A percentile compares a stretch with the other conserved stretches of the same genome.
Conservation (phyloP, 2,888 invertebrate species). For the Blastobasis adustella region DNA sequence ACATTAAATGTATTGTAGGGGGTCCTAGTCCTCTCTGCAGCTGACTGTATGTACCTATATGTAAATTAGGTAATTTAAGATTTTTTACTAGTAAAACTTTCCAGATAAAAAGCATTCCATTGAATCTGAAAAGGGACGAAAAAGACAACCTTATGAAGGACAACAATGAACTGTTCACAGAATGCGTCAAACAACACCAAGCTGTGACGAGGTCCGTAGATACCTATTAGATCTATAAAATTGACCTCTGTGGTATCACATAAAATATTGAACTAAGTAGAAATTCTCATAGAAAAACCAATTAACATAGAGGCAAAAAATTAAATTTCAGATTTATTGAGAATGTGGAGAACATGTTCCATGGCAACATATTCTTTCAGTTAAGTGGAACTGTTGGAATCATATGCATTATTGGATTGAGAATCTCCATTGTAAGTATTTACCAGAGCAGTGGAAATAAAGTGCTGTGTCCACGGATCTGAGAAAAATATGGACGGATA, state of each 20-base stretch:
- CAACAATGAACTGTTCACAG: conserved; percentile 36
- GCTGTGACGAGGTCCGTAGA: conserved; percentile 38
- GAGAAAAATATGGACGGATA: too few relatives aligned
- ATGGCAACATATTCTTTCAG: conserved; percentile 69
- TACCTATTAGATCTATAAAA: too few relatives aligned
- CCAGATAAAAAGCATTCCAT: conserved; percentile 34
- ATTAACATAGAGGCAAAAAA: too few relatives aligned
- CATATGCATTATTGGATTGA: conserved; percentile 58
- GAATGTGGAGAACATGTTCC: conserved; percentile 61
- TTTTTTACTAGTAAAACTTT: conserved; percentile 7
- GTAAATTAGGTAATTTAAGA: not conserved
- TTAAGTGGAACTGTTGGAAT: conserved; percentile 64
- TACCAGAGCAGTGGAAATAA: too few relatives aligned
- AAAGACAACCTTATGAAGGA: conserved; percentile 17
- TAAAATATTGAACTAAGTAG: too few relatives aligned
- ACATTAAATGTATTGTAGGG: too few relatives aligned
- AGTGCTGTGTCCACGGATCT: not conserved
- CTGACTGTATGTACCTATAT: too few relatives aligned
- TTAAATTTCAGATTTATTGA: conserved; percentile 49
- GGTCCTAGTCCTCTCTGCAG: too few relatives aligned
- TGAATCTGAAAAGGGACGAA: conserved; percentile 17
- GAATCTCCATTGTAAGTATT: conserved; percentile 47
- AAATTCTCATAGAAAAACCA: too few relatives aligned
- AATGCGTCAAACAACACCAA: conserved; percentile 55
- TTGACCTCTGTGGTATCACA: too few relatives aligned